Evolutionary conservation across 2,797 vertebrate species (phyloP).

Genomic region (Labroides dimidiatus): DNA sequence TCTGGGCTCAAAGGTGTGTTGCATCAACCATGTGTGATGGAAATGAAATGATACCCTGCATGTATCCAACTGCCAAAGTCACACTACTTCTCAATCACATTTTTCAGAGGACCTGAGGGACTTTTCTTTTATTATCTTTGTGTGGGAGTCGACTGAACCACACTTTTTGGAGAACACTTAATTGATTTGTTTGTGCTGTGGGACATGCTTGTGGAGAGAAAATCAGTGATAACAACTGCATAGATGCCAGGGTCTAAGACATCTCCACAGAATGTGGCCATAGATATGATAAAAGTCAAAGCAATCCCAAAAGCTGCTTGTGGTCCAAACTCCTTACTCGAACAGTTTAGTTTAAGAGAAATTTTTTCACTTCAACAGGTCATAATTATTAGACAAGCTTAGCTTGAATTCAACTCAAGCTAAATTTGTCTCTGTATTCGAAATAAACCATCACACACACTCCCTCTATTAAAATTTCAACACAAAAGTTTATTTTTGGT

Average conservation of each 20-base stretch:
- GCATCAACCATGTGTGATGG: conserved; percentile 16
- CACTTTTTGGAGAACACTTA: conserved; percentile 34
- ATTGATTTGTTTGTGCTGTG: conserved; percentile 29
- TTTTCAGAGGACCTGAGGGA: conserved; percentile 5
- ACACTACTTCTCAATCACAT: background rate
- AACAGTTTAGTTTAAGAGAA: conserved; percentile 40
- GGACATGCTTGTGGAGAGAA: conserved; percentile 3
- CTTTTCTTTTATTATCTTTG: conserved; percentile 24
- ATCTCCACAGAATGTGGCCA: background rate
- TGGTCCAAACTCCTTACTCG: conserved; percentile 29
- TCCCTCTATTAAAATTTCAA: conserved; percentile 38
- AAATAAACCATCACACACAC: background rate
- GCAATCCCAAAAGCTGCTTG: conserved; percentile 12
- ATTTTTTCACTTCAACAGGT: background rate
- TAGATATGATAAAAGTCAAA: conserved; percentile 49
- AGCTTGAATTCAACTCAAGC: background rate
- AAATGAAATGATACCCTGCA: background rate
- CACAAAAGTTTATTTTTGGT: conserved; percentile 65
- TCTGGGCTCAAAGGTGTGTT: conserved; percentile 11
- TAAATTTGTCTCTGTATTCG: background rate
- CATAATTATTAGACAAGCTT: background rate
- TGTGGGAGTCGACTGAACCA: conserved; percentile 24
- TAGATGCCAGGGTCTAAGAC: conserved; percentile 20
- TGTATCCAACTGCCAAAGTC: background rate
- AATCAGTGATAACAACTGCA: conserved; percentile 13